Evolutionary conservation across 1,140 invertebrate species (phyloP).

Genomic region (Tetramorium simillimum): DNA sequence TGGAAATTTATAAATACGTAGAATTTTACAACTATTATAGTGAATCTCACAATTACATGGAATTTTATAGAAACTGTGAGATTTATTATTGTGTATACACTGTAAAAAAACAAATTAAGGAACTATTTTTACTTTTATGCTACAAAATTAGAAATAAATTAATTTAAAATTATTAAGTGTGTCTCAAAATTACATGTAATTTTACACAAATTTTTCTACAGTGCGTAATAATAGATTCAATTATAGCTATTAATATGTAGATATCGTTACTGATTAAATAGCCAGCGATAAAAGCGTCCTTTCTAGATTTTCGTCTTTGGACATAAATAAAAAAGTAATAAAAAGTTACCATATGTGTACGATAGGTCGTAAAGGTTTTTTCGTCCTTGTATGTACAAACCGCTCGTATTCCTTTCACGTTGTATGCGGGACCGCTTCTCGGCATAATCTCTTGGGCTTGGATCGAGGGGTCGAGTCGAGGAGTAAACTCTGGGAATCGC

Average conservation of each 20-base stretch:
- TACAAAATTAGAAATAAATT: too few relatives aligned
- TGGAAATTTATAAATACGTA: too few relatives aligned
- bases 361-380: conserved; percentile 35
- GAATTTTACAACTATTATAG: too few relatives aligned
- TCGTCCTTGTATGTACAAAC: conserved; percentile 3
- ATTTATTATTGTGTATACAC: too few relatives aligned
- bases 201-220: too few relatives aligned
- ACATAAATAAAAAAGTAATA: background rate
- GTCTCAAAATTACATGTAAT: too few relatives aligned
- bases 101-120: too few relatives aligned
- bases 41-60: too few relatives aligned
- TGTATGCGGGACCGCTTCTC: conserved; percentile 17
- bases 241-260: too few relatives aligned
- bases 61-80: too few relatives aligned
- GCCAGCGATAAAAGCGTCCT: background rate
- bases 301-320: background rate
- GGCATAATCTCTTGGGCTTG: conserved; percentile 57
- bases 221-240: background rate
- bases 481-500: conserved; percentile 26
- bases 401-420: background rate
- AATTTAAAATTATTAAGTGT: too few relatives aligned
- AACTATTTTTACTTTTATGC: too few relatives aligned
- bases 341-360: background rate
- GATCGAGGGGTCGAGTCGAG: background rate
- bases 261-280: background rate